Evolutionary conservation across 30 jellyfish, hydroid and myxozoan genomes (phyloP).

Genomic region (Aurelia sp.): DNA sequence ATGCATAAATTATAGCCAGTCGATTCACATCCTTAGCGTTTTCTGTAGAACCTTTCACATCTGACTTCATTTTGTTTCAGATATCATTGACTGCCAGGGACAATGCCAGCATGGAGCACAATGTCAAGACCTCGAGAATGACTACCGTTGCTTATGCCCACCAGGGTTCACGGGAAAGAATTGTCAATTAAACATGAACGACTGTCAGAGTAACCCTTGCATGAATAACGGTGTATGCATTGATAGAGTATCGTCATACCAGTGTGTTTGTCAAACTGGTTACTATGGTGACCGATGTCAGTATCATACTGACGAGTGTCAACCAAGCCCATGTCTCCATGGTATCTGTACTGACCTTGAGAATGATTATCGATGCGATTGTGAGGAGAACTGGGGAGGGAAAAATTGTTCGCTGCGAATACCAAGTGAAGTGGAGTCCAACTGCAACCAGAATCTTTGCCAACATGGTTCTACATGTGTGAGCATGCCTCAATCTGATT

Average conservation of each 20-base stretch:
- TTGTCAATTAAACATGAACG: conserved; percentile 77
- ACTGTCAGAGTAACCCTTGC: conserved; percentile 89
- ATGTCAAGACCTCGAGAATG: conserved; percentile 83
- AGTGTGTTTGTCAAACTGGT: conserved; percentile 94
- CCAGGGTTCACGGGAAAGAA: conserved; percentile 86
- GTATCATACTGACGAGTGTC: conserved; percentile 75
- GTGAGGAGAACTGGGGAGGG: conserved; percentile 80
- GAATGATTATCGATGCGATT: conserved; percentile 88
- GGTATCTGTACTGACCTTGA: conserved; percentile 84
- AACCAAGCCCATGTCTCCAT: conserved; percentile 84
- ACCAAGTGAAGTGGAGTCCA: conserved; percentile 6
- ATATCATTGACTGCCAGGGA: conserved; percentile 87
- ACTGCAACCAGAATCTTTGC: conserved; percentile 79
- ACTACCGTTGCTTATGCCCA: conserved; percentile 85
- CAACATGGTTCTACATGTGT: conserved; percentile 80
- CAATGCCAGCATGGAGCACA: conserved; percentile 88
- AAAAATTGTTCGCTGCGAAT: conserved; percentile 66
- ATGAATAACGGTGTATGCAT: conserved; percentile 83
- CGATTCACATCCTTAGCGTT: too few species aligned
- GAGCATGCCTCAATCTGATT: conserved; percentile 30
- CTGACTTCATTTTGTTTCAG: conserved; percentile 2
- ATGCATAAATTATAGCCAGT: too few species aligned
- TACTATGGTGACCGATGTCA: conserved; percentile 81
- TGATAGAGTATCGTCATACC: conserved; percentile 65
- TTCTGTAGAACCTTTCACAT: neutral